Evolutionary conservation across 2,113 vertebrate species (phyloP), one percentile per base, ranked within the genome.

Genomic region (Strix uralensis): DNA sequence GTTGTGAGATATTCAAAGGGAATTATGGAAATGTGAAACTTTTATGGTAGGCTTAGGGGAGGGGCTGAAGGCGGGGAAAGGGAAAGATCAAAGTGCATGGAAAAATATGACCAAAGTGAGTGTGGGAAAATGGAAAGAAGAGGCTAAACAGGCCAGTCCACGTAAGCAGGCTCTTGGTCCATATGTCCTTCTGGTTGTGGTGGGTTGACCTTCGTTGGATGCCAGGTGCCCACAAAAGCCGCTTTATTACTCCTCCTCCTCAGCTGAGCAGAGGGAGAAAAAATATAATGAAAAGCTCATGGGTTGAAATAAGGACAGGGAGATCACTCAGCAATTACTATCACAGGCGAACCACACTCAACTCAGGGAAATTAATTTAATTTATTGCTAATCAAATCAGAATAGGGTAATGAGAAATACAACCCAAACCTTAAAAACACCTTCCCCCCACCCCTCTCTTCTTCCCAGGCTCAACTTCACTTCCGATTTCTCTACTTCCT

Each of bases 191-290:
- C 34, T 46, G 8, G 3, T 52, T 78, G 25, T 46, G 19, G 16
- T 80, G 38, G 30, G 19, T 34, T 65, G 30, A 42, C 14, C 11
- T 17, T 34, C 22, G 7, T 23, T 69, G 30, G 26, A 47, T 8
- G 3, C 4, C 5, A 36, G 9, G 2, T 32, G 13, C 18, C 2
- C 5, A 51, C 4, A 2, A 66, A 85, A 85, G 13, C 19, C 2
- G 0, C 27, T n/a, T 54, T 63, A 15, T 22, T 9, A 13, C 23
- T 67, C 21, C 21, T 6, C 12, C 58, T 75, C n/a, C 5, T 46
- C 15, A 66, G 18, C 5, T 40, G 23, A 27, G 14, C 15, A 40
- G 4, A 11, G 20, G 3, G 10, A 57, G 19, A 40, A 12, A 85
- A 74, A 49, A 46, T 38, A 26, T 26, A 63, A 55, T 1, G 0